Evolutionary conservation across 1,140 invertebrate species (phyloP).

Genomic region (Solen grandis): DNA sequence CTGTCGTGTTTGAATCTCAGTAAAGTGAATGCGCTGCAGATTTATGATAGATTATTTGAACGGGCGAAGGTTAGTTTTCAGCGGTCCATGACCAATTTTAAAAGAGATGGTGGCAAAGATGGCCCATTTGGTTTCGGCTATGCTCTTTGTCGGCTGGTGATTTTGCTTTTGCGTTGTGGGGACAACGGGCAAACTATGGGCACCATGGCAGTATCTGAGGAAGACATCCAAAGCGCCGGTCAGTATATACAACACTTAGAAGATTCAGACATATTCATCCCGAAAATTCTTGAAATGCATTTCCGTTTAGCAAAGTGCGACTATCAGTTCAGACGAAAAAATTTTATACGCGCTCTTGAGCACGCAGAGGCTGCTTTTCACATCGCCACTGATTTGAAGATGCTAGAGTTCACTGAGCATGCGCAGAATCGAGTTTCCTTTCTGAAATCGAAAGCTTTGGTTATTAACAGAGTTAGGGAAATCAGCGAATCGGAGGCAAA

Average conservation of each 20-base stretch:
- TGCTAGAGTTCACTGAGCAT: slow-evolving; percentile 60
- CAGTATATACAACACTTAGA: slow-evolving; percentile 48
- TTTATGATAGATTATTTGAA: slow-evolving; percentile 35
- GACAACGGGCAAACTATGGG: slow-evolving; percentile 60
- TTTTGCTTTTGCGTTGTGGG: slow-evolving; percentile 59
- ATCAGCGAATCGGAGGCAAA: slow-evolving; percentile 21
- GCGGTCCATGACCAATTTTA: slow-evolving; percentile 50
- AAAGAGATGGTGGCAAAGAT: slow-evolving; percentile 63
- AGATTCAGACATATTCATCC: slow-evolving; percentile 46
- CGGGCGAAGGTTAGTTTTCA: slow-evolving; percentile 51
- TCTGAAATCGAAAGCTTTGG: slow-evolving; percentile 29
- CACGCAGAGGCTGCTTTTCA: slow-evolving; percentile 43
- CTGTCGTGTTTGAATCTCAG: slow-evolving; percentile 57
- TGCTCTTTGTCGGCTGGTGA: slow-evolving; percentile 56
- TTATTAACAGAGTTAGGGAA: not conserved
- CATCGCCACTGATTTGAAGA: slow-evolving; percentile 44
- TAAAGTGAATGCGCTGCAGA: slow-evolving; percentile 1
- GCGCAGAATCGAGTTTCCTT: slow-evolving; percentile 52
- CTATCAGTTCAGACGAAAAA: slow-evolving; percentile 48
- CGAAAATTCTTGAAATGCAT: slow-evolving; percentile 62
- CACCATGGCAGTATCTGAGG: slow-evolving; percentile 6
- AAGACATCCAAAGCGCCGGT: slow-evolving; percentile 44
- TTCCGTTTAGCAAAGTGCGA: slow-evolving; percentile 62
- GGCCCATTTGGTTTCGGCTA: slow-evolving; percentile 64
- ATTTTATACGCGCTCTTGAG: slow-evolving; percentile 45